A percentile compares a stretch with the other conserved stretches of the same genome.
Conservation (phyloP, 2,797 vertebrate species). For the Myripristis murdjan region DNA sequence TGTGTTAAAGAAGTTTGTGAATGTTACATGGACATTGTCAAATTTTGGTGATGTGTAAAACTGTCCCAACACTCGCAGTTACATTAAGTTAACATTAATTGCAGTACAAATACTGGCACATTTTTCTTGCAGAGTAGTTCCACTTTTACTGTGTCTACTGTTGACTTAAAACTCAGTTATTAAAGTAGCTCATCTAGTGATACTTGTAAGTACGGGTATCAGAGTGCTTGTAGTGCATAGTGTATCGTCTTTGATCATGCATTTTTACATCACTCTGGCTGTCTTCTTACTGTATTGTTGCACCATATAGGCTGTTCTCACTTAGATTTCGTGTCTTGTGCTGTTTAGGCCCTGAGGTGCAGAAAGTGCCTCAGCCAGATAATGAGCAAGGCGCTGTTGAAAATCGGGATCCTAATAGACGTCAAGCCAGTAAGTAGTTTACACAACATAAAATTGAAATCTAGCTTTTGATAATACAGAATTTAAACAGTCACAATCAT, state of each 20-base stretch:
- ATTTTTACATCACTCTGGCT: not conserved
- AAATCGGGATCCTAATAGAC: constrained; percentile 86
- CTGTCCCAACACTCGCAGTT: too few species aligned
- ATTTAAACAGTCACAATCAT: too few species aligned
- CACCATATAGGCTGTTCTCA: too few species aligned
- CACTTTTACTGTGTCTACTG: too few species aligned
- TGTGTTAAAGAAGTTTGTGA: too few species aligned
- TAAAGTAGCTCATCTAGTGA: not conserved
- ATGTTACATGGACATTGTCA: too few species aligned
- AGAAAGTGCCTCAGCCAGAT: constrained; percentile 89
- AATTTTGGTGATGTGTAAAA: too few species aligned
- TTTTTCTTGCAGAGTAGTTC: too few species aligned
- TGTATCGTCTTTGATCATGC: not conserved
- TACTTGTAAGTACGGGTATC: not conserved
- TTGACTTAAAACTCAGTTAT: not conserved
- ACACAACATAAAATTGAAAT: too few species aligned
- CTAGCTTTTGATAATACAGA: too few species aligned
- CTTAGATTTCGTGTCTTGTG: constrained; percentile 2
- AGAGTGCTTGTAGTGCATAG: not conserved
- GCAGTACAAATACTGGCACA: too few species aligned
- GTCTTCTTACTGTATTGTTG: not conserved
- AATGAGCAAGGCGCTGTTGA: constrained; percentile 90
- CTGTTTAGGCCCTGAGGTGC: constrained; percentile 85
- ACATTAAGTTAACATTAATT: too few species aligned
- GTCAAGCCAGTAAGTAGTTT: constrained; percentile 84